Evolutionary conservation across 2,113 vertebrate species (phyloP).

Genomic region (Actenoides hombroni): DNA sequence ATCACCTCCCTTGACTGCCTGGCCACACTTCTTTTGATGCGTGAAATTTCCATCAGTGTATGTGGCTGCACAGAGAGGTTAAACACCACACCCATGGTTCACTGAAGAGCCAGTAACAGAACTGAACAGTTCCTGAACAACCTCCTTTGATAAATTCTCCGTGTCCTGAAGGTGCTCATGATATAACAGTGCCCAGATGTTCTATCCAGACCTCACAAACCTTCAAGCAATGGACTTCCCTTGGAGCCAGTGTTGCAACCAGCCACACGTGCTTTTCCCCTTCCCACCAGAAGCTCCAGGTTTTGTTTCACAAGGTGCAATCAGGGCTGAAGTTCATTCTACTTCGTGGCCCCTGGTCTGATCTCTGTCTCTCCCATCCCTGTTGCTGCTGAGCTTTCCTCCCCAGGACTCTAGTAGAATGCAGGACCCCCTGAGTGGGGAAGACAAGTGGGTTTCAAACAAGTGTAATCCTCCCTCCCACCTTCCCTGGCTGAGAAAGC

Average conservation of each 20-base stretch:
- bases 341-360: neutral
- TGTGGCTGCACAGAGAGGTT: too few relatives aligned
- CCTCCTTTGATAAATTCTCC: neutral
- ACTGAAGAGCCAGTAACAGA: rapidly evolving
- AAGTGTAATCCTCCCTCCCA: neutral
- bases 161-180: neutral
- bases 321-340: neutral
- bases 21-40: neutral
- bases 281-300: neutral
- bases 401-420: neutral
- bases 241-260: neutral
- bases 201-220: neutral
- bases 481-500: neutral
- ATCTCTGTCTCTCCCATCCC: neutral
- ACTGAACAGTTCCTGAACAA: neutral
- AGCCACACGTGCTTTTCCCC: rapidly evolving
- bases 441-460: neutral
- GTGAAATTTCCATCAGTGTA: neutral
- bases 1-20: neutral
- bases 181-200: neutral
- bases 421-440: neutral
- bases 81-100: rapidly evolving
- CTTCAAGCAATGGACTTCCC: neutral
- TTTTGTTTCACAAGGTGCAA: neutral
- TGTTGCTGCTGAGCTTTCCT: neutral